Evolutionary conservation across 2,888 invertebrate genomes (phyloP).

Genomic region (Euproctis similis): DNA sequence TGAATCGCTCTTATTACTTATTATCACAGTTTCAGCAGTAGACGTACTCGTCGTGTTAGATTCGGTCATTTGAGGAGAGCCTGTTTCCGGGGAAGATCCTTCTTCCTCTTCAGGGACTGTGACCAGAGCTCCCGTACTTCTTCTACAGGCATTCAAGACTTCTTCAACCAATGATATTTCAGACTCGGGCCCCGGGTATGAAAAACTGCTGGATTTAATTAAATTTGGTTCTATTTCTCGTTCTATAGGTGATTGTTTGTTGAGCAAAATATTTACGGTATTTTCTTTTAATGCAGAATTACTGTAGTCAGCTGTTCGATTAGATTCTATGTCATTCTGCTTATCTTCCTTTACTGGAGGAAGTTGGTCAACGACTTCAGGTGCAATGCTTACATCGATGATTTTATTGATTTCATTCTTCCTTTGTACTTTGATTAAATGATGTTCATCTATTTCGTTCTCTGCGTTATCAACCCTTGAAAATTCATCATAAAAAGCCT

Average conservation of each 20-base stretch:
- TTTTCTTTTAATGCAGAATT: slow-evolving; percentile 59
- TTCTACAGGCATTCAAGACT: slow-evolving; percentile 60
- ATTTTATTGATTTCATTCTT: slow-evolving; percentile 68
- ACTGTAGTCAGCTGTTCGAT: slow-evolving; percentile 48
- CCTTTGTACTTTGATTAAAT: slow-evolving; percentile 60
- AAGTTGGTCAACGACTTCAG: slow-evolving; percentile 37
- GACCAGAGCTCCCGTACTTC: slow-evolving; percentile 64
- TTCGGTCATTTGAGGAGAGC: slow-evolving; percentile 78
- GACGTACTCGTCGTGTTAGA: slow-evolving; percentile 80
- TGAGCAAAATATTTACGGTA: slow-evolving; percentile 58
- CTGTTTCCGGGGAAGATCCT: slow-evolving; percentile 65
- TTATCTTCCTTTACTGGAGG: slow-evolving; percentile 41
- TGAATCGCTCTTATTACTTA: slow-evolving; percentile 74
- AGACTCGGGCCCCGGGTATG: slow-evolving; percentile 42
- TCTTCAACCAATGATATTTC: slow-evolving; percentile 66
- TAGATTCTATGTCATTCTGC: slow-evolving; percentile 49
- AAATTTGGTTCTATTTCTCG: slow-evolving; percentile 42
- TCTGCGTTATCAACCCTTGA: slow-evolving; percentile 55
- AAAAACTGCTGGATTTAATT: slow-evolving; percentile 58
- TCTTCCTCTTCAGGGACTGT: slow-evolving; percentile 80
- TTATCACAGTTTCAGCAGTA: slow-evolving; percentile 82
- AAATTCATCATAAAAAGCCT: slow-evolving; percentile 54
- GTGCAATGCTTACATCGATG: slow-evolving; percentile 44
- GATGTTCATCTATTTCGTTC: slow-evolving; percentile 61
- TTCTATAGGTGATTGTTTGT: slow-evolving; percentile 39